These are phyloP conservation scores for Acrocephalus kingi DNA, from an alignment of 2,113 vertebrate species.

Conservation along the genomic window DNA sequence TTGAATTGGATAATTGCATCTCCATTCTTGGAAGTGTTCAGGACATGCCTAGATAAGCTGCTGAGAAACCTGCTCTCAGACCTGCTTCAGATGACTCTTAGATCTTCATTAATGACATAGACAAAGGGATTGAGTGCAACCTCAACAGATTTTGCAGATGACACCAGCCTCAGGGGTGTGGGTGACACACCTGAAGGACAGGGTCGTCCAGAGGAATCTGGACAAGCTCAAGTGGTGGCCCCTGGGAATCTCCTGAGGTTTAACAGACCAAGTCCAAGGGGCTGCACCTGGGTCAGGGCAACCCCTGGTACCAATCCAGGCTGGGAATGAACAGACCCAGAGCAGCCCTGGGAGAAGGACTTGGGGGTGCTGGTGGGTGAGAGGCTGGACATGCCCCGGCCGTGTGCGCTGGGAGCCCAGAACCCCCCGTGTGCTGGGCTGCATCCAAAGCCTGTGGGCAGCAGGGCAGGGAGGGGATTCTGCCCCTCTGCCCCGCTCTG, in stretches of 20 bases:
- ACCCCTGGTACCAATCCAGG: accelerated
- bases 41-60: not conserved
- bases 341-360: not conserved
- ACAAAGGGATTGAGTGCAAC: too few species aligned
- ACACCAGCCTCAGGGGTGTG: not conserved
- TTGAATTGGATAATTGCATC: not conserved
- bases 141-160: not conserved
- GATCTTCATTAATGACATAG: not conserved
- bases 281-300: not conserved
- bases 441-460: not conserved
- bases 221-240: too few species aligned
- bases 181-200: not conserved
- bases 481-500: not conserved
- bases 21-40: not conserved
- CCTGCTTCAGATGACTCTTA: not conserved
- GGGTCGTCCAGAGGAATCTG: not conserved
- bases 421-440: not conserved
- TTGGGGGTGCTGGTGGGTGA: not conserved
- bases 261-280: not conserved
- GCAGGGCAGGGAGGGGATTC: not conserved
- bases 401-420: not conserved
- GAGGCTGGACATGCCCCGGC: not conserved
- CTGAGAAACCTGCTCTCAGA: not conserved
- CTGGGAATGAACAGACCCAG: not conserved
- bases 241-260: not conserved